Percentiles rank a stretch among this genome's conserved stretches.
Conservation (phyloP, 2,888 invertebrate species). For the Acholoe squamosa region DNA sequence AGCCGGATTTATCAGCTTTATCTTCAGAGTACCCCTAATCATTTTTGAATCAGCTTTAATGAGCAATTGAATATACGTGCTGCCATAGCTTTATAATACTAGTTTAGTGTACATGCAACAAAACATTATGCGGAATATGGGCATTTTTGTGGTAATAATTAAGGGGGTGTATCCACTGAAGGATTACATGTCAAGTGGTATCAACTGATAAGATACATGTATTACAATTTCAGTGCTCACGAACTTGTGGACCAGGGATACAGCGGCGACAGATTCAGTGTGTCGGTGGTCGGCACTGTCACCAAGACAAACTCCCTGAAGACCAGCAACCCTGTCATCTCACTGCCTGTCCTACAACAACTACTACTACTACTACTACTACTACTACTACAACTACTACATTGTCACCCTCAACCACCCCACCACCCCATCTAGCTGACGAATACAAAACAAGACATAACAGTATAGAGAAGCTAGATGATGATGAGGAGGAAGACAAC, state of each 20-base stretch:
- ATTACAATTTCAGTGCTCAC: conserved; percentile 76
- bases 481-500: not conserved
- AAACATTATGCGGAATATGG: no score
- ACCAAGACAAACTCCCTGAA: conserved; percentile 72
- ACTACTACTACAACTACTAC: not conserved
- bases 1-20: no score
- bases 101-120: no score
- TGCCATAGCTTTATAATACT: no score
- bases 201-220: no score
- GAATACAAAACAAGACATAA: not conserved
- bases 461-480: not conserved
- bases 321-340: conserved; percentile 64
- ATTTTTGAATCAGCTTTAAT: no score
- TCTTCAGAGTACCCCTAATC: no score
- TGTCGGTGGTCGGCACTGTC: conserved; percentile 74
- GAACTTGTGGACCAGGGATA: conserved; percentile 82
- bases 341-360: not conserved
- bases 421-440: not conserved
- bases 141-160: no score
- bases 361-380: conserved; percentile 21
- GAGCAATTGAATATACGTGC: no score
- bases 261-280: conserved; percentile 83
- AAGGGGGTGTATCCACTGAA: no score
- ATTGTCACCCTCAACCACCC: not conserved
- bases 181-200: no score